Base-by-base conservation (phyloP, 2,113 vertebrate species). In the Ochotona princeps region DNA sequence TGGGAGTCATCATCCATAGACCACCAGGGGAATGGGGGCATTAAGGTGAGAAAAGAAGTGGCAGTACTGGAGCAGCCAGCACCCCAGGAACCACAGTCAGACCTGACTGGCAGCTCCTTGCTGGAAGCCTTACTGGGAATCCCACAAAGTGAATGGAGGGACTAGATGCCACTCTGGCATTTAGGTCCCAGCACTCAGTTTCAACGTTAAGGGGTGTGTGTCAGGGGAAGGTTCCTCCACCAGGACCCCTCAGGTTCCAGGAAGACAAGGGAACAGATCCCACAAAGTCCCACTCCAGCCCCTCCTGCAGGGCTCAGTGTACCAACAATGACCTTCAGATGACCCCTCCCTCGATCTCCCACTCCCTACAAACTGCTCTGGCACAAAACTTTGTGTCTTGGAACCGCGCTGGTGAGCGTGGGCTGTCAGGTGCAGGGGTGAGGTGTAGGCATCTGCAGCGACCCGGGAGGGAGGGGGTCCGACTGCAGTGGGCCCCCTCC, bases 41-140 rank as follows among this genome's bases (percentile, higher is more conserved):
- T 76, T 91, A 76, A 88, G 84, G 87, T 95, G 92, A 91, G 91
- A 86, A 73, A 91, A 82, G 60, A 95, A 96, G 82, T 96, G 63
- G 67, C 78, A 69, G 84, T 73, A 84, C 81, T 83, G 91, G 84
- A 94, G 83, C 93, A 93, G 78, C 44, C 89, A 87, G 92, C 44
- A 96, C 85, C 96, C 87, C 8, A 54, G 23, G 60, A 91, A 96
- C 84, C 95, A 80, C 81, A 86, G 90, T 92, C 95, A 95, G 94
- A 88, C 65, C 87, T 1, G 78, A 49, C 92, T 47, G 85, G 85
- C 67, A 96, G 94, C 72, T 3, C 65, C 73, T 26, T 21, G 25
- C 82, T 97, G 95, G 97, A 91, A 94, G 23, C 90, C 90, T 94
- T 81, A 96, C 2, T 94, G 95, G 94, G 96, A 97, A 95, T 96